Evolutionary conservation across 2,113 vertebrate genomes (phyloP).

Genomic region (Rhodinocichla rosea): DNA sequence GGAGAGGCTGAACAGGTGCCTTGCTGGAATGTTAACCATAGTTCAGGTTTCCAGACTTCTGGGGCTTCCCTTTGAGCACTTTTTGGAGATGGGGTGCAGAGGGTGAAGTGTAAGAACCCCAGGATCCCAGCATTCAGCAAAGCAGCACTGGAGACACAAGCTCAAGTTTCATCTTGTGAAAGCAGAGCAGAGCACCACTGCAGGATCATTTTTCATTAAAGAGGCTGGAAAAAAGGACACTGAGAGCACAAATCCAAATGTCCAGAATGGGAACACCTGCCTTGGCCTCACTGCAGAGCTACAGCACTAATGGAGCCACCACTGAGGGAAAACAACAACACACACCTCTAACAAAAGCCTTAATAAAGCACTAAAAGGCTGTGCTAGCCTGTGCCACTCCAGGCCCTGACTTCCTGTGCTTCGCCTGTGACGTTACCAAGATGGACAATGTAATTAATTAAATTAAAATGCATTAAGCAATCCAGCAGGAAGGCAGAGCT

Average conservation of each 20-base stretch:
- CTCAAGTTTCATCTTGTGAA: background rate
- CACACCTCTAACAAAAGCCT: background rate
- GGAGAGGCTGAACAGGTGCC: background rate
- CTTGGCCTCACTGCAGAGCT: rapidly evolving
- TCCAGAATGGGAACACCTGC: rapidly evolving
- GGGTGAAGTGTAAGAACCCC: background rate
- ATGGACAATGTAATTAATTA: constrained; percentile 37
- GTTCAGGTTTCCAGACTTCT: background rate
- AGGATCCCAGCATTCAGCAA: background rate
- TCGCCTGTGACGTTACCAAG: constrained; percentile 4
- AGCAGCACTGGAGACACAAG: background rate
- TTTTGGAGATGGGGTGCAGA: background rate
- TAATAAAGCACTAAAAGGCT: constrained; percentile 35
- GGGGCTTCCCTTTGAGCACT: background rate
- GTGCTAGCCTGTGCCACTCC: background rate
- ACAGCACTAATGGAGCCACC: constrained; percentile 16
- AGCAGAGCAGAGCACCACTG: background rate
- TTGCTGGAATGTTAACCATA: background rate
- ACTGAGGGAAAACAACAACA: background rate
- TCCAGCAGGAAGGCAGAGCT: constrained; percentile 17
- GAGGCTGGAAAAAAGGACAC: background rate
- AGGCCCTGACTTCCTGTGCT: background rate
- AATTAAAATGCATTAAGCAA: constrained; percentile 42
- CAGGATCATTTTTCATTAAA: background rate
- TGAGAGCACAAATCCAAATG: rapidly evolving